Evolutionary conservation across 2,113 vertebrate genomes (phyloP), one percentile per base, ranked within the genome.

Genomic region (Ophthalmotilapia sp.): DNA sequence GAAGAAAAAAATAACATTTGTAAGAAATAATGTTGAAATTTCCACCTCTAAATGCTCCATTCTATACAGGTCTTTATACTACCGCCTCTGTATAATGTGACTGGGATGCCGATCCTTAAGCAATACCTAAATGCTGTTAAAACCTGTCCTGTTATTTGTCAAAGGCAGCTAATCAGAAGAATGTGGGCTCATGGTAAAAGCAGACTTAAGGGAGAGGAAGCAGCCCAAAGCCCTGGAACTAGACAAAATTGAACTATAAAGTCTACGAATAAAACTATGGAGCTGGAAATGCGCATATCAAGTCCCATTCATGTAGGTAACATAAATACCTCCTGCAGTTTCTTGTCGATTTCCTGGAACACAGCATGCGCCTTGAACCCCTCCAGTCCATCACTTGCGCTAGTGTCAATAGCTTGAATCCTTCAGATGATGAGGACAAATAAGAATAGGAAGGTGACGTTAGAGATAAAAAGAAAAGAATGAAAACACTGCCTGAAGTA

Each of bases 331-430:
- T 99, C 97, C 91, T 98, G 86, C n/a, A 99, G 97, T 90, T 95
- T 99, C 95, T 98, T 99, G 91, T 97, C 96, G 80, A 99, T 99
- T 93, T 99, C 98, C 92, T 97, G 98, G 94, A 99, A 99, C 60
- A 99, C 95, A 6, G 97, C 90, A 14, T 97, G 86, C 2, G 97
- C 96, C 90, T 99, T 99, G 94, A 99, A 99, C 45, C 96, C 98
- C 85, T 98, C 97, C 80, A 96, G 90, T 26, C 83, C 92, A 6
- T 79, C 68, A 21, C 91, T 88, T 42, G 97, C 95, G 1, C 96
- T 97, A 86, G 97, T 96, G 55, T 95, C 89, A 47, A 93, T 81
- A 33, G 97, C 97, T 1, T 87, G 84, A 83, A 99, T 93, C 65
- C 84, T 93, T 54, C 47, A 65, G 6, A 38, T 68, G 73, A 29